Evolutionary conservation across 92 coral and sea anemone species (phyloP), one percentile per base, ranked within the genome.

Genomic region (Heteractis magnifica): DNA sequence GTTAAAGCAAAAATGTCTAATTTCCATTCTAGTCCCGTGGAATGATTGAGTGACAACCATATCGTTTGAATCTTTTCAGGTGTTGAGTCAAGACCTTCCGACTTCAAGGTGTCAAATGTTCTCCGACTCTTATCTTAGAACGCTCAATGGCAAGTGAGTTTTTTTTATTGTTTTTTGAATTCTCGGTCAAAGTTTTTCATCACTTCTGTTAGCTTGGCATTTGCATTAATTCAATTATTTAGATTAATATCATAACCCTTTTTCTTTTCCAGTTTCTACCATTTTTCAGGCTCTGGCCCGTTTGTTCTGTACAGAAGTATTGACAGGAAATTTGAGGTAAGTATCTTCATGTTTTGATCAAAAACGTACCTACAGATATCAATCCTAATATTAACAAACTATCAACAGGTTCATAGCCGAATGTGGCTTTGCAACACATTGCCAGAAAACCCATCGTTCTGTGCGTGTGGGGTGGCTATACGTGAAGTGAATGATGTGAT

Each of bases 391-490:
- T n/a, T 34, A 65, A 65, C 73, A 68, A 68, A 13, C 73, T 26
- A 3, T 68, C 11, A 68, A 12, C 82, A 95, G 98, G 94, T 95
- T 56, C 98, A 93, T 56, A 62, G 88, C 16, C 91, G 86, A n/a
- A 86, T 87, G 78, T 93, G 98, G 98, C 75, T 58, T 3, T 95
- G 98, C 80, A 86, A 82, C 72, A 77, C 73, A 65, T 72, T 88
- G n/a, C 49, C 41, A 13, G 84, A 86, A 71, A 72, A 81, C 52
- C 89, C 90, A 10, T 82, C 89, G 12, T 90, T 77, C 49, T 95
- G 98, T 65, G 83, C 91, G 10, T 95, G 98, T 82, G 97, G 94
- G 50, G 95, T 93, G 13, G 98, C 95, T 13, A 88, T 89, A 48
- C 88, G 94, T 15, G 97, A 93, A 58, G 81, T 88, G 18, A 89